Conservation (phyloP, 2,113 vertebrate species). For the Zosterops hypoxanthus region DNA sequence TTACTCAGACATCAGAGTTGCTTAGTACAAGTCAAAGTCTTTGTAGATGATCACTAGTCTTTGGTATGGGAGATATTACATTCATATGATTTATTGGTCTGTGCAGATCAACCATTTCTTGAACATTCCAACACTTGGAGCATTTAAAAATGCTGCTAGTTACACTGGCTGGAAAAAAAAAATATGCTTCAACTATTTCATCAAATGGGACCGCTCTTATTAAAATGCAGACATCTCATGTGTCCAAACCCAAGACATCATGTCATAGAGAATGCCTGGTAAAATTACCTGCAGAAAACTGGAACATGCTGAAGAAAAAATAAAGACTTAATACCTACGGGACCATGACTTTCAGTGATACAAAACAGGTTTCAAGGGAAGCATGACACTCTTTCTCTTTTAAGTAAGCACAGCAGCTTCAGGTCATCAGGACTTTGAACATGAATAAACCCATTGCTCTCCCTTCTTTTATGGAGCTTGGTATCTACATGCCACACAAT, state of each 20-base stretch:
- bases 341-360: not conserved
- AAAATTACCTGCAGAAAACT: not conserved
- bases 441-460: not conserved
- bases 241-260: not conserved
- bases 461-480: not conserved
- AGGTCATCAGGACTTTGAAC: not conserved
- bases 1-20: not conserved
- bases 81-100: not conserved
- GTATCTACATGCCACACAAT: not conserved
- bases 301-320: not conserved
- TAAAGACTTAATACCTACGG: not conserved
- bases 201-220: not conserved
- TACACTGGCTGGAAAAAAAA: not conserved
- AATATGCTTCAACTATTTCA: not conserved
- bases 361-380: not conserved
- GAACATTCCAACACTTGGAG: not conserved
- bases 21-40: not conserved
- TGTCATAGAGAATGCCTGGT: not conserved
- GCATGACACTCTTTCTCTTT: not conserved
- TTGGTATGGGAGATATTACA: not conserved
- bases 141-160: not conserved
- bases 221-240: not conserved
- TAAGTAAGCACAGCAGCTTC: not conserved
- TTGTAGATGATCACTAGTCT: not conserved
- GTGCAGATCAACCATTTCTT: not conserved